Base-by-base conservation (phyloP, 2,113 vertebrate genomes). In the Poecilia latipinna region DNA sequence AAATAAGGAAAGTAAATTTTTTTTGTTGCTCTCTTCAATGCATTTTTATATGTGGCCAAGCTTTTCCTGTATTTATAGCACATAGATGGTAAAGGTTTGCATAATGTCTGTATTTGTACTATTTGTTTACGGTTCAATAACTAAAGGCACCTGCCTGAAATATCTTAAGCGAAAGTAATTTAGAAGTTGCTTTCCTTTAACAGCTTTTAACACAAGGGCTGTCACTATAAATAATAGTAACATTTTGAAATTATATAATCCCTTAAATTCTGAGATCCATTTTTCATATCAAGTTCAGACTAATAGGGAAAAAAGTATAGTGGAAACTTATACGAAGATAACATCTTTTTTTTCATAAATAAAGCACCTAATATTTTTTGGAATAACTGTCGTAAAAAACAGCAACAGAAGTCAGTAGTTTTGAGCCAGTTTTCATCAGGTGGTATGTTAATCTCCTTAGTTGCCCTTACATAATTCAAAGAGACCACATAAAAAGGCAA, bases 361-460 rank as follows among this genome's bases (percentile, higher is more conserved):
- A 24, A 54, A 54, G 22, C 22, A 54, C 19, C 51, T 54, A 54
- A 54, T 54, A 54, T 28, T 3, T n/a, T 48, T 24, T 54, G 2
- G 17, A 19, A 54, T n/a, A 24, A 54, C 5, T 54, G 19, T 8
- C 22, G 2, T 17, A 4, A 8, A 8, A 57, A 11, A n/a, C 22
- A 54, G 19, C 48, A 57, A 24, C 6, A 57, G 24, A n/a, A 24
- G 22, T 57, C 24, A n/a, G 51, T 10, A n/a, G 51, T 42, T 75
- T 28, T 68, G 22, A 61, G 17, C 71, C 67, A 54, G 73, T 33
- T 72, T 57, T 19, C 19, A 66, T 4, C 64, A 72, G 72, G 32
- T 69, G 69, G 74, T 17, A 82, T 75, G 77, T 77, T 90, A 91
- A 91, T 87, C 91, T 79, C 22, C 68, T 89, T 71, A 79, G 61